Percentiles rank a stretch among this genome's conserved stretches.
These are phyloP conservation scores for Pseudomyrmex flavicornis DNA, from an alignment of 1,140 invertebrate species.

Conservation along the genomic window DNA sequence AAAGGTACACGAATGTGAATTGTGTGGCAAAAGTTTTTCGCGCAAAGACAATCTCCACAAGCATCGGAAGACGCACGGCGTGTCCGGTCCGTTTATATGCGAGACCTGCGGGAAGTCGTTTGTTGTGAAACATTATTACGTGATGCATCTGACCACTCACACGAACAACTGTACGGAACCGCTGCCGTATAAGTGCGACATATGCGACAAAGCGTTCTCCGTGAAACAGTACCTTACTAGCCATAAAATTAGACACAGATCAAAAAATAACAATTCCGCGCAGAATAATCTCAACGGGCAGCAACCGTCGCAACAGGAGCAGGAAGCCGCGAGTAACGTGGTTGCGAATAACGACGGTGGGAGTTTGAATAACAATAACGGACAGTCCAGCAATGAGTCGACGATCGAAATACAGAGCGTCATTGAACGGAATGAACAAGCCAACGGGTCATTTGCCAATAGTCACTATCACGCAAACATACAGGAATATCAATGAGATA, in stretches of 20 bases:
- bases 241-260: constrained; percentile 84
- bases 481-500: constrained; percentile 85
- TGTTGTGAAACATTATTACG: constrained; percentile 89
- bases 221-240: constrained; percentile 85
- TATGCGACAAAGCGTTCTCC: constrained; percentile 86
- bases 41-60: constrained; percentile 92
- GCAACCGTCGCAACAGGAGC: constrained; percentile 69
- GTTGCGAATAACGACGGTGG: constrained; percentile 61
- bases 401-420: constrained; percentile 82
- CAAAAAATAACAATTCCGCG: constrained; percentile 75
- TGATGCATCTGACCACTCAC: constrained; percentile 87
- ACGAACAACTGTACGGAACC: constrained; percentile 79
- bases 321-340: constrained; percentile 41
- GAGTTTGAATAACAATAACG: constrained; percentile 72
- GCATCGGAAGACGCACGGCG: constrained; percentile 89
- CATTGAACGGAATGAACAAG: constrained; percentile 78
- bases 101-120: constrained; percentile 91
- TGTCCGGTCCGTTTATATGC: constrained; percentile 89
- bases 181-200: constrained; percentile 86
- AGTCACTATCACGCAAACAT: constrained; percentile 82
- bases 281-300: constrained; percentile 64
- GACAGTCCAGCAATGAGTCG: constrained; percentile 73
- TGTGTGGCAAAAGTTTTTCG: constrained; percentile 91
- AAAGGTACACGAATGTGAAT: constrained; percentile 90
- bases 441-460: constrained; percentile 73